Evolutionary conservation across 2,113 vertebrate genomes (phyloP), one percentile per base, ranked within the genome.

Genomic region (Coturnix japonica): DNA sequence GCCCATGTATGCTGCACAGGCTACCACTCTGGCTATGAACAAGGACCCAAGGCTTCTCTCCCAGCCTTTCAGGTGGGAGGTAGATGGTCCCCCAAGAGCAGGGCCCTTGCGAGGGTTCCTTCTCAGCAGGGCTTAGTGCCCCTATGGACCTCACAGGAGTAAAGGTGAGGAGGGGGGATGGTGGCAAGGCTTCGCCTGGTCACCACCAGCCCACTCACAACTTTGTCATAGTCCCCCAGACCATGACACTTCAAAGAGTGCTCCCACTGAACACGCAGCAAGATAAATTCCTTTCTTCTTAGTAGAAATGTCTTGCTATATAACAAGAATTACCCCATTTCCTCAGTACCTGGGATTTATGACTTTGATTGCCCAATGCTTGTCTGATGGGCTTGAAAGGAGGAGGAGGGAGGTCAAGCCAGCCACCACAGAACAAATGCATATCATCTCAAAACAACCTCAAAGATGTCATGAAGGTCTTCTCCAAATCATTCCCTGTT

Each of bases 341-440:
- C 90, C 56, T 94, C 46, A 94, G 1, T 95, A 95, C 95, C 94
- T 96, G 79, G 79, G 76, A 91, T 91, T 89, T 77, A 93, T 60
- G 33, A 44, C 46, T 92, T 92, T 66, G 78, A 77, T 96, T 96
- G 79, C 90, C 35, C 56, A 96, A 96, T 0, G 1, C 7, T 77
- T 3, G 1, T 85, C 82, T 87, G 60, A 71, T 67, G 47, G 15
- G 17, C 72, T 87, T 85, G 56, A 91, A 84, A 10, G 37, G 20
- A 89, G 63, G 41, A 23, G 56, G 22, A 61, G 13, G 19, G 33
- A 87, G 35, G 53, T 82, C 4, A 11, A 87, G 57, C 6, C 1
- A 0, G 4, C 53, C 14, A 92, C 69, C 79, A 83, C 72, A 93
- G 72, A 91, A 71, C 47, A 74, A 82, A 71, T 89, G 79, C 92